Evolutionary conservation across 2,888 invertebrate species (phyloP).

Genomic region (Alviniconcha strummeri): DNA sequence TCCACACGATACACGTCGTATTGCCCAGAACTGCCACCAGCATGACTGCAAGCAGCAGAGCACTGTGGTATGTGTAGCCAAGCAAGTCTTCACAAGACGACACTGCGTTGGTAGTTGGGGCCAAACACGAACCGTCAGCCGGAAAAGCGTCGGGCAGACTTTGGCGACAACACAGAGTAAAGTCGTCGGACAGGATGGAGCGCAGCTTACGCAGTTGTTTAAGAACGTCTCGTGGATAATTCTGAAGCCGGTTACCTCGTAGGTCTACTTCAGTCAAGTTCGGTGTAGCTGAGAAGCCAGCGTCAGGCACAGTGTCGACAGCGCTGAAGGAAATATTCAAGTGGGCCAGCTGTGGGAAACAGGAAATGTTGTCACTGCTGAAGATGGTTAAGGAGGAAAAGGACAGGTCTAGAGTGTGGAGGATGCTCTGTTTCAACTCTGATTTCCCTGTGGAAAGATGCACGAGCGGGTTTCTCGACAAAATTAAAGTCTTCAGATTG

Average conservation of each 20-base stretch:
- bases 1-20: conserved; percentile 26
- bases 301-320: neutral
- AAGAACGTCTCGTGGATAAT: neutral
- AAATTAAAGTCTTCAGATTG: conserved; percentile 19
- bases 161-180: conserved; percentile 29
- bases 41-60: conserved; percentile 27
- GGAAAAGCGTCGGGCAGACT: conserved; percentile 25
- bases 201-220: neutral
- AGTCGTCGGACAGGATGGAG: conserved; percentile 23
- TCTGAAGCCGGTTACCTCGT: neutral
- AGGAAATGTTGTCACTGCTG: neutral
- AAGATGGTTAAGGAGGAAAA: neutral
- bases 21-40: conserved; percentile 33
- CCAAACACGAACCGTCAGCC: conserved; percentile 17
- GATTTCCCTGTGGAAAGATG: neutral
- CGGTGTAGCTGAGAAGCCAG: neutral
- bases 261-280: conserved; percentile 20
- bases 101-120: conserved; percentile 26
- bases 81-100: conserved; percentile 37
- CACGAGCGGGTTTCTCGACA: conserved; percentile 5
- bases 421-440: neutral
- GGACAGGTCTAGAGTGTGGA: conserved; percentile 2
- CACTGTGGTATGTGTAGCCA: conserved; percentile 15
- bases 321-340: conserved; percentile 5
- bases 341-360: neutral